Conservation (phyloP, 2,797 vertebrate genomes). For the Lepilemur ruficaudatus region DNA sequence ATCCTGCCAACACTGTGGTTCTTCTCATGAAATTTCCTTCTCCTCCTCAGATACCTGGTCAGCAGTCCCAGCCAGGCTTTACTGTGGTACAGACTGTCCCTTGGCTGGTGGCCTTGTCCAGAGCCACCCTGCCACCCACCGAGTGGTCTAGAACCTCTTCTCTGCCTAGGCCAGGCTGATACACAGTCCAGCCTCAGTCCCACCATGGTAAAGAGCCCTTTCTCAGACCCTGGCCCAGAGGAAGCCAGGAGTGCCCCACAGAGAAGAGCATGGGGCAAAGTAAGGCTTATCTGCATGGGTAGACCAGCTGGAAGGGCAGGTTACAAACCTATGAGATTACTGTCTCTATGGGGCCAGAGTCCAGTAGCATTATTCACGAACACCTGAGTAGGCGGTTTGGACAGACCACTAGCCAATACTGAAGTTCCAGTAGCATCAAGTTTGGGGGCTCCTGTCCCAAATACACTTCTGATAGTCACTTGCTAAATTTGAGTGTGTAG, state of each 20-base stretch:
- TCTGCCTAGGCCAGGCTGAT: neutral
- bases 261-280: neutral
- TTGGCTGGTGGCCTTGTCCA: neutral
- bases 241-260: neutral
- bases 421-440: neutral
- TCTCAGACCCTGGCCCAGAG: neutral
- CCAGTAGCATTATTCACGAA: neutral
- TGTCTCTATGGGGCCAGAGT: neutral
- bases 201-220: neutral
- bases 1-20: neutral
- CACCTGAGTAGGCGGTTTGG: neutral
- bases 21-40: neutral
- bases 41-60: neutral
- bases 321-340: neutral
- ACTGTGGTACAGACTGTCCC: slow-evolving; percentile 2
- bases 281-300: neutral
- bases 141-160: neutral
- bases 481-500: neutral
- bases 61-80: neutral
- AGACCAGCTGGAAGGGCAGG: neutral
- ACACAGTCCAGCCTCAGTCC: neutral
- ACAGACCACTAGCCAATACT: neutral
- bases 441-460: neutral
- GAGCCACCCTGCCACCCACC: neutral
- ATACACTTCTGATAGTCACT: neutral